Evolutionary conservation across 2,797 vertebrate species (phyloP).

Genomic region (Iguana delicatissima): DNA sequence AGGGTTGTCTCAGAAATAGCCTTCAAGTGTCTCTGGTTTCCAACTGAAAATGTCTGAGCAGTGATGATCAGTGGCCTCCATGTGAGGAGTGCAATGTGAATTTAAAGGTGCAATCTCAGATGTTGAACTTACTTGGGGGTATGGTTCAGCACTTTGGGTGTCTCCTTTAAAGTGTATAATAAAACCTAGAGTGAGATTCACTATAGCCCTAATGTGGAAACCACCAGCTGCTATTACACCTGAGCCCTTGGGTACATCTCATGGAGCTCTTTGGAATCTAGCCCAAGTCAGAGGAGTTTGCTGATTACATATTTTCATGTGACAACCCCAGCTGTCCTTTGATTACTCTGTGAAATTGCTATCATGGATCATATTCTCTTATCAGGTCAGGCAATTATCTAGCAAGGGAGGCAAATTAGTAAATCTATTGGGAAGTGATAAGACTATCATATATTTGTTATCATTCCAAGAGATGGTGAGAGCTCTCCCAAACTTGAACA

Average conservation of each 20-base stretch:
- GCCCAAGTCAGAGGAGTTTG: not conserved
- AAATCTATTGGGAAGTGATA: constrained; percentile 21
- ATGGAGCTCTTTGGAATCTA: not conserved
- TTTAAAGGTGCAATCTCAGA: too few relatives aligned
- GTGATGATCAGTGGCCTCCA: not conserved
- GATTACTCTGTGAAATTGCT: constrained; percentile 1
- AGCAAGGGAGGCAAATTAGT: constrained; percentile 10
- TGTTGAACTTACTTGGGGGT: too few relatives aligned
- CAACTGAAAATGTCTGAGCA: too few relatives aligned
- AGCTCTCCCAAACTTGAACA: constrained; percentile 7
- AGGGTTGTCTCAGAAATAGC: not conserved
- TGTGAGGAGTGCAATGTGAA: not conserved
- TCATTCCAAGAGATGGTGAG: not conserved
- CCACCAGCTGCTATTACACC: not conserved
- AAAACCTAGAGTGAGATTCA: too few relatives aligned
- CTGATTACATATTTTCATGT: not conserved
- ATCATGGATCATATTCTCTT: not conserved
- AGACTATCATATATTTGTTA: constrained; percentile 21
- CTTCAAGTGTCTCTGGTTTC: not conserved
- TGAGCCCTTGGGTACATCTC: not conserved
- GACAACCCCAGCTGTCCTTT: constrained; percentile 17
- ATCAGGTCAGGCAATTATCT: constrained; percentile 18
- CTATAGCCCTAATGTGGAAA: not conserved
- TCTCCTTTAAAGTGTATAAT: too few relatives aligned
- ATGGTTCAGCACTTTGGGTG: too few relatives aligned